Evolutionary conservation across 1,140 invertebrate genomes (phyloP), one percentile per base, ranked within the genome.

Genomic region (Ooceraea biroi): DNA sequence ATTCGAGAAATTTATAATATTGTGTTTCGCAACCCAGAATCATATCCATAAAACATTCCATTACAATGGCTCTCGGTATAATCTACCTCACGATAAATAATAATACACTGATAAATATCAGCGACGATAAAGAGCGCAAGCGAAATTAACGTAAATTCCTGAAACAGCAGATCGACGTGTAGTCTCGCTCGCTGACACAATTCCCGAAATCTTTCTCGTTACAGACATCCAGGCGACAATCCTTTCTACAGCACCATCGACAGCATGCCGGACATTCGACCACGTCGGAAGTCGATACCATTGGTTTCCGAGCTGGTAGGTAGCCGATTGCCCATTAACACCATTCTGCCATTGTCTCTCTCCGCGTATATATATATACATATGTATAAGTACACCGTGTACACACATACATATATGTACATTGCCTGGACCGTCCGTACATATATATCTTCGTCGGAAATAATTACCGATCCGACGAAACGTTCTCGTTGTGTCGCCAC

Each of bases 191-290:
- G n/a, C 36, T 80, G 76, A 60, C 48, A 7, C 50, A 85, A 63
- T 12, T 11, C 63, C 50, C 60, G 41, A 65, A 57, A 84, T 74
- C n/a, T 46, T 46, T 86, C 84, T 73, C 65, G 63, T 95, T 95
- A 3, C 95, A 98, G 98, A 82, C 97, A 98, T 94, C 97, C 97
- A 22, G 97, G 98, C 83, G 98, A 99, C 94, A 99, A 99, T 95
- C 98, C 98, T 12, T 99, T 99, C 96, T 99, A 99, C 96, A 99
- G 98, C 93, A 99, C 98, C 94, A 99, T 99, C 95, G 99, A 99
- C 96, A 99, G 98, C 92, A 99, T 99, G 98, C 99, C 99, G 46
- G 99, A 99, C 93, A 99, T 99, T 94, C 96, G 98, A 93, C 98
- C 98, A 82, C 96, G 97, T 91, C 96, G 98, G 92, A 99, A 99